Conservation (phyloP, 2,113 vertebrate species). For the Phylloscopus whistleri region DNA sequence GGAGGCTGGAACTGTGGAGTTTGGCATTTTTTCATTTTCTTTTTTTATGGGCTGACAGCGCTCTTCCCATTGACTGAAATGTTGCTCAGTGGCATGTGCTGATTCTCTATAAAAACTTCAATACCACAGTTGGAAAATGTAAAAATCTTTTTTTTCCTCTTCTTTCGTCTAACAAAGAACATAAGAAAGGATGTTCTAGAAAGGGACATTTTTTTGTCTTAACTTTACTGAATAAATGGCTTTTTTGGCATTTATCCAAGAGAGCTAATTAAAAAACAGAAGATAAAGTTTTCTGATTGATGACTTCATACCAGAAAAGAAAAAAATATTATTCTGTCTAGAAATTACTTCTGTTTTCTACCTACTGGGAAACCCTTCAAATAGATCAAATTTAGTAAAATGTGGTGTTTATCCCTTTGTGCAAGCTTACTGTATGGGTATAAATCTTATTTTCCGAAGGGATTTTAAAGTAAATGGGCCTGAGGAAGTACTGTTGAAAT, state of each 20-base stretch:
- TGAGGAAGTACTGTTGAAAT: neutral
- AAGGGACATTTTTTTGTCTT: neutral
- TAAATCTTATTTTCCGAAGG: conserved; percentile 1
- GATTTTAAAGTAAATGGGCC: neutral
- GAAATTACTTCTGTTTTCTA: neutral
- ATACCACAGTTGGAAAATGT: neutral
- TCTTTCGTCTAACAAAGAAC: neutral
- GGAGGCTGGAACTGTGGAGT: neutral
- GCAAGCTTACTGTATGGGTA: neutral
- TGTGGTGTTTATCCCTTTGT: neutral
- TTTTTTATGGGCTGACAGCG: neutral
- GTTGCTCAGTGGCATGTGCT: neutral
- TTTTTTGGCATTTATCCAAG: neutral
- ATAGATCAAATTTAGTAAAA: neutral
- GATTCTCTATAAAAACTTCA: neutral
- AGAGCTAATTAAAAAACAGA: neutral
- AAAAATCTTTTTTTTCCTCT: neutral
- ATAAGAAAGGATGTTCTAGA: neutral
- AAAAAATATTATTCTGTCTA: neutral
- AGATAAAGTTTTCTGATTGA: neutral
- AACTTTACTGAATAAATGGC: neutral
- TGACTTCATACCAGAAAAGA: neutral
- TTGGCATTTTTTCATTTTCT: neutral
- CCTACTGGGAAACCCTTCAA: neutral
- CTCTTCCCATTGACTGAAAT: conserved; percentile 18